These are phyloP conservation scores for Thamnophis elegans DNA, from an alignment of 2,797 vertebrate species.

Conservation along the genomic window DNA sequence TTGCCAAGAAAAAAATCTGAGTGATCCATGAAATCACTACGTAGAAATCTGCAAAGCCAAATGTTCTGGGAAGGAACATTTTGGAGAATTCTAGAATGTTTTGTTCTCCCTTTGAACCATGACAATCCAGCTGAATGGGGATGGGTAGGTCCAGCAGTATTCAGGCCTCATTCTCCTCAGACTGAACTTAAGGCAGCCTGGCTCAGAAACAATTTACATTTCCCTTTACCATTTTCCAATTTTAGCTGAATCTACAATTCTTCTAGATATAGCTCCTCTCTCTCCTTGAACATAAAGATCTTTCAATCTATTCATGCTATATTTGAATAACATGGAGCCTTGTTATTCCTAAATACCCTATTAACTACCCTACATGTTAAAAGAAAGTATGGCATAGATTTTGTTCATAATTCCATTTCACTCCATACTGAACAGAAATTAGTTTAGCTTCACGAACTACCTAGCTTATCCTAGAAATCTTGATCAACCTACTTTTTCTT, in stretches of 20 bases:
- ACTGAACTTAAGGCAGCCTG: background rate
- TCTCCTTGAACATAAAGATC: background rate
- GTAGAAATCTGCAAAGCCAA: background rate
- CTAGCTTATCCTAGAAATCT: background rate
- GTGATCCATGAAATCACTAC: background rate
- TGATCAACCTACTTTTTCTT: background rate
- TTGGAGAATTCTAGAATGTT: background rate
- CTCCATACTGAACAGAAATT: background rate
- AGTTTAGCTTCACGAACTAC: background rate
- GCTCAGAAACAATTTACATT: background rate
- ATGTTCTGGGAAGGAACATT: background rate
- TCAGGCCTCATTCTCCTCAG: background rate
- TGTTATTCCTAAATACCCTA: background rate
- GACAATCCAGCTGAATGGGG: background rate
- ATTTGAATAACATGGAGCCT: background rate
- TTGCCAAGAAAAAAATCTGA: background rate
- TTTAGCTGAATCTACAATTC: background rate
- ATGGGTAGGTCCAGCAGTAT: background rate
- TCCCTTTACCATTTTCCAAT: background rate
- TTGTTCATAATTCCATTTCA: background rate
- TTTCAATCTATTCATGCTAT: background rate
- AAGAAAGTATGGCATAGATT: background rate
- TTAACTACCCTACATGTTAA: background rate
- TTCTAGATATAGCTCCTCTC: background rate
- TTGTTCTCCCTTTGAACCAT: background rate